Percentiles rank a stretch among this genome's conserved stretches.
Conservation (phyloP, 2,888 invertebrate genomes). For the Lydus trimaculatus region DNA sequence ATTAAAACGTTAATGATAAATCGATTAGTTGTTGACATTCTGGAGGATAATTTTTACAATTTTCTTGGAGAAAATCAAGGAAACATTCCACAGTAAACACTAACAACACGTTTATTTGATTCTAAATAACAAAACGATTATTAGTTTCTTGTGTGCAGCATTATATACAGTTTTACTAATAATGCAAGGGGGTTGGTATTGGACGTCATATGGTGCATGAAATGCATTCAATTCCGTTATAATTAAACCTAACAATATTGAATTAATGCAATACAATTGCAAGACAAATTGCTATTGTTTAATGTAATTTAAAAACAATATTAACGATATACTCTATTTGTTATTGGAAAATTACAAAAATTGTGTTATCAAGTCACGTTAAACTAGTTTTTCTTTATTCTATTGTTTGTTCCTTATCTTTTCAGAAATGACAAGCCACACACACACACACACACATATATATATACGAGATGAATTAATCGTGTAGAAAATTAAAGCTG, state of each 20-base stretch:
- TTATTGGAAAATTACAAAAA: too few relatives aligned
- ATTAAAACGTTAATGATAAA: too few relatives aligned
- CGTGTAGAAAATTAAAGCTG: too few relatives aligned
- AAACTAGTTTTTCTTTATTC: too few relatives aligned
- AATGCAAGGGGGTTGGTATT: constrained; percentile 29
- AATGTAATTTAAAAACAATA: background rate
- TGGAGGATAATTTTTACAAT: background rate
- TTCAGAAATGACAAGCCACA: too few relatives aligned
- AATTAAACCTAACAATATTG: constrained; percentile 31
- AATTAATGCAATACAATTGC: constrained; percentile 19
- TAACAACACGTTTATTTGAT: background rate
- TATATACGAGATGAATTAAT: too few relatives aligned
- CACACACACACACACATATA: too few relatives aligned
- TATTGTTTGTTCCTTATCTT: too few relatives aligned
- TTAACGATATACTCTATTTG: too few relatives aligned
- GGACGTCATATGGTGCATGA: constrained; percentile 45
- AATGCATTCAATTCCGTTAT: constrained; percentile 39
- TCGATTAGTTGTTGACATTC: too few relatives aligned
- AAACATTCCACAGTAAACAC: constrained; percentile 14
- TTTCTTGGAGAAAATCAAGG: too few relatives aligned
- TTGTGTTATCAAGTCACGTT: too few relatives aligned
- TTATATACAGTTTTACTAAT: constrained; percentile 27
- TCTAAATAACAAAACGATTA: background rate
- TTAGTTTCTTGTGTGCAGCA: background rate
- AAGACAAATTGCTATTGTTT: background rate